phyloP scores from a whole-genome alignment of 2,888 invertebrate species.

The Bimastos eiseni region DNA sequence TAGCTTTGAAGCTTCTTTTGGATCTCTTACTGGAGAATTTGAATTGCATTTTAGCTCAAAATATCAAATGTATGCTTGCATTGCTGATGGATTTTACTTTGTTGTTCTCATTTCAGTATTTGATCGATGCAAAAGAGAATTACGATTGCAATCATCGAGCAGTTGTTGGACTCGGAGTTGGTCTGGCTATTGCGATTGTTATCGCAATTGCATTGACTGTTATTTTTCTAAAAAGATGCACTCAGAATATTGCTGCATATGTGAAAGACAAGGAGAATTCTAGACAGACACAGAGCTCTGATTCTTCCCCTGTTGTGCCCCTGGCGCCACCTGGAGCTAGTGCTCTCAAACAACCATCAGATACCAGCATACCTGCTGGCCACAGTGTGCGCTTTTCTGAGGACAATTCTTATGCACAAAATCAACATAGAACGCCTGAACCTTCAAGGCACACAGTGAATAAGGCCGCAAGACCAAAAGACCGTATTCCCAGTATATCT shows the following conservation, averaged over 20 bases:
- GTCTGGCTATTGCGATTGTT: not conserved
- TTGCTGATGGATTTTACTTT: not conserved
- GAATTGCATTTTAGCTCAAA: not conserved
- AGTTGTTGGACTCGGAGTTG: not conserved
- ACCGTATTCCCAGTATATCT: not conserved
- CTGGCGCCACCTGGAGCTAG: not conserved
- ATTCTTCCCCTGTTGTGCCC: not conserved
- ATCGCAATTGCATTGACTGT: not conserved
- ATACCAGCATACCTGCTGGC: not conserved
- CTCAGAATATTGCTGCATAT: not conserved
- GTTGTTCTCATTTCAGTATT: not conserved
- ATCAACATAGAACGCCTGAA: not conserved
- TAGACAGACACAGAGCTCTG: not conserved
- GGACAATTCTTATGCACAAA: not conserved
- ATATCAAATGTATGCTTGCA: not conserved
- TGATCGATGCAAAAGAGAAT: not conserved
- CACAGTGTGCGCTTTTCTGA: constrained; percentile 14
- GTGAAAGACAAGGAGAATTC: not conserved
- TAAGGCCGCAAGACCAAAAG: not conserved
- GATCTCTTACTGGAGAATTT: not conserved
- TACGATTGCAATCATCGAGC: not conserved
- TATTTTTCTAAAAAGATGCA: not conserved
- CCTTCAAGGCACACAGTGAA: not conserved
- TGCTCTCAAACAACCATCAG: constrained; percentile 1
- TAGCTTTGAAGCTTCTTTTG: not conserved